Evolutionary conservation across 2,797 vertebrate species (phyloP), one percentile per base, ranked within the genome.

Genomic region (Acanthurus tractus): DNA sequence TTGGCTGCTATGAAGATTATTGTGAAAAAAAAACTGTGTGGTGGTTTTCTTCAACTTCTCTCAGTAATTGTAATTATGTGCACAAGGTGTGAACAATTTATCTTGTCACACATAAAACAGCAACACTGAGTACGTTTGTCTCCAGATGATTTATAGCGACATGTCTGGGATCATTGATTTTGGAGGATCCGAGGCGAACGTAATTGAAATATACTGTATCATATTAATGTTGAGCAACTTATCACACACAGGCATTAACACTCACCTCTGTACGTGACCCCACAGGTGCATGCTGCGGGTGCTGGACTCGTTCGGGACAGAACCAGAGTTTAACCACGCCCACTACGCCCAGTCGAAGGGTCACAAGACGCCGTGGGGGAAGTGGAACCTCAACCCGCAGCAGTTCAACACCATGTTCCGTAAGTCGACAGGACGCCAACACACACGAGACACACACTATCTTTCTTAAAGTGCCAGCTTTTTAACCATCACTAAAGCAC

Each of bases 351-450:
- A 99, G 90, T 97, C 97, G 6, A 99, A 99, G 93, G 98, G 98
- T 36, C 98, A 99, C 92, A 99, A 99, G 92, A 99, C 98, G 0
- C 98, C 98, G 0, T 99, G 98, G 98, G 98, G 98, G 52, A 99
- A 99, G 92, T 99, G 98, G 98, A 99, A 99, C 92, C 96, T 99
- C 77, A 99, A 99, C 93, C 98, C 97, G 0, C 98, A 99, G 82
- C 98, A 99, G 92, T 99, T 99, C 90, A 99, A 99, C 90, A 99
- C 98, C 68, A 99, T 99, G 98, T 99, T 99, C 86, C 98, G 98
- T 99, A 96, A 98, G 98, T 98, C 58, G 11, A 6, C 29, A 34
- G 61, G 20, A 29, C 14, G 2, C 20, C 55, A 50, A 38, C 55
- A 75, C 67, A 12, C 22, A 12, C 44, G 15, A 11, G 4, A 48